Conservation (phyloP, 2,113 vertebrate species). For the Plecturocebus donacophilus region DNA sequence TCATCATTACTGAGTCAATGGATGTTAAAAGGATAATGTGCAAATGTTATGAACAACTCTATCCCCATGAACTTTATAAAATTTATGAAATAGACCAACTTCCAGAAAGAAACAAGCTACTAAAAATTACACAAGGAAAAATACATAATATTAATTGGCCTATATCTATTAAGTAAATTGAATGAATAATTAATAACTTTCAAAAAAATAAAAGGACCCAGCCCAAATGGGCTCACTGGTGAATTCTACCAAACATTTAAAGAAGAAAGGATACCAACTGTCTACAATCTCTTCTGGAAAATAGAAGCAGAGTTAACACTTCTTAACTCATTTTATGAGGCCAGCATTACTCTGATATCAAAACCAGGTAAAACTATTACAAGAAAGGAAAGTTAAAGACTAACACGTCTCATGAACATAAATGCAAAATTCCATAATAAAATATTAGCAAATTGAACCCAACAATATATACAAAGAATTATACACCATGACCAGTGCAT, state of each 20-base stretch:
- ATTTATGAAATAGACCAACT: not conserved
- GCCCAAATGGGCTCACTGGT: not conserved
- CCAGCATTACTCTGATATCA: not conserved
- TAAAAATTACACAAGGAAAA: not conserved
- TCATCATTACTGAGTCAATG: not conserved
- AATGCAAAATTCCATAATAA: not conserved
- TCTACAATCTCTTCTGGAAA: constrained; percentile 4
- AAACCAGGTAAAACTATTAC: not conserved
- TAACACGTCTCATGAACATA: not conserved
- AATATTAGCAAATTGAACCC: not conserved
- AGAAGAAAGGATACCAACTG: not conserved
- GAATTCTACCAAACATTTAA: constrained; percentile 13
- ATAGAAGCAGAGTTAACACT: not conserved
- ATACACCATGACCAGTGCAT: not conserved
- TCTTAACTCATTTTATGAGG: not conserved
- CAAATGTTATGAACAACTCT: not conserved
- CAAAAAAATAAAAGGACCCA: not conserved
- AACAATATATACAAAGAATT: not conserved
- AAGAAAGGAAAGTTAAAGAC: not conserved
- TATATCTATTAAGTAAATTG: not conserved
- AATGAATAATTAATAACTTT: not conserved
- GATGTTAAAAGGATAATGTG: not conserved
- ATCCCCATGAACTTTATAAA: not conserved
- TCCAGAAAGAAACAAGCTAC: not conserved
- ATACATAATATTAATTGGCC: not conserved